phyloP scores from a whole-genome alignment of 2,888 invertebrate species.

The Tiphia femorata region DNA sequence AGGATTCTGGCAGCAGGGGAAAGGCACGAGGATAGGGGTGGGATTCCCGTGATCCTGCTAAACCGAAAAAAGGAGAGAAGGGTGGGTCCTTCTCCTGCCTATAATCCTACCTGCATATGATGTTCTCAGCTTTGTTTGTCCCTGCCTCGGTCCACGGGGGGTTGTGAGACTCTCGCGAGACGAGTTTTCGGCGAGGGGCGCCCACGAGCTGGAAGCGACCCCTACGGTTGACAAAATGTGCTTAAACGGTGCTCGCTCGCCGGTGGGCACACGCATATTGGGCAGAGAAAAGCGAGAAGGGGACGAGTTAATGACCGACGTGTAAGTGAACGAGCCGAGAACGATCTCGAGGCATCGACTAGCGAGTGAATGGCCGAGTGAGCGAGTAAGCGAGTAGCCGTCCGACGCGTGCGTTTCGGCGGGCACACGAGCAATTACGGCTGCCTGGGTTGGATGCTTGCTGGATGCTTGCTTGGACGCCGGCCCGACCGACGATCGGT shows the following conservation, averaged over 20 bases:
- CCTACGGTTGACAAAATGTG: constrained; percentile 41
- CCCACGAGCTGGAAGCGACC: background rate
- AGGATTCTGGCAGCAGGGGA: background rate
- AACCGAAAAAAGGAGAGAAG: constrained; percentile 62
- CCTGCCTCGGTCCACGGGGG: constrained; percentile 34
- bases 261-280: background rate
- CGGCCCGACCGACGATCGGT: too few relatives aligned
- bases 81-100: too few relatives aligned
- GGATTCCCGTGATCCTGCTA: constrained; percentile 53
- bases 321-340: background rate
- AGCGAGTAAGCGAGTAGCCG: too few relatives aligned
- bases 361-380: too few relatives aligned
- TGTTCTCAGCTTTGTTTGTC: constrained; percentile 63
- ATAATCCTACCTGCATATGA: constrained; percentile 69
- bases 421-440: too few relatives aligned
- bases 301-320: background rate
- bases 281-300: background rate
- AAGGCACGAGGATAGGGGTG: constrained; percentile 34
- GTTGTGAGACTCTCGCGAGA: too few relatives aligned
- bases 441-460: too few relatives aligned
- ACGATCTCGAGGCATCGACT: too few relatives aligned
- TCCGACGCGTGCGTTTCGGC: too few relatives aligned
- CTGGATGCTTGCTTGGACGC: too few relatives aligned
- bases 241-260: constrained; percentile 42
- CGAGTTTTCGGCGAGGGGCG: background rate